A percentile compares a stretch with the other conserved stretches of the same genome.
These are phyloP conservation scores for Sesamia nonagrioides DNA, from an alignment of 1,140 invertebrate genomes.

Conservation along the genomic window DNA sequence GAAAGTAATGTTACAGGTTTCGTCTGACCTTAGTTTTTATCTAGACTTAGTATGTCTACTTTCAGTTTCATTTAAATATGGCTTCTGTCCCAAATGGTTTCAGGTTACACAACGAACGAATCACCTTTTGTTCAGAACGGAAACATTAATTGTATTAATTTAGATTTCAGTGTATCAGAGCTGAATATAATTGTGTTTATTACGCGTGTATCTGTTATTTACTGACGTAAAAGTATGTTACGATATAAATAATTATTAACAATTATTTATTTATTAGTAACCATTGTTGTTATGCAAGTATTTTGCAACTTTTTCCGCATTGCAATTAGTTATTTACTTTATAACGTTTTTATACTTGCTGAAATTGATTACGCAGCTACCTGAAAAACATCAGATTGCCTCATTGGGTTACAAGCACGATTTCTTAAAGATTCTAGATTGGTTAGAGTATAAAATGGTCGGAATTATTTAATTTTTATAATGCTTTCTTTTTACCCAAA, in stretches of 20 bases:
- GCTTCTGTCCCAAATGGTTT: slow-evolving; percentile 10
- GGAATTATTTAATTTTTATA: too few relatives aligned
- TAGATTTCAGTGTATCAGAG: neutral
- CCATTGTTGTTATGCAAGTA: neutral
- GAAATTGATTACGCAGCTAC: too few relatives aligned
- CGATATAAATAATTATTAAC: neutral
- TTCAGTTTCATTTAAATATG: slow-evolving; percentile 25
- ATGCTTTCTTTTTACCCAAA: too few relatives aligned
- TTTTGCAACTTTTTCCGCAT: too few relatives aligned
- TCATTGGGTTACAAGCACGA: too few relatives aligned
- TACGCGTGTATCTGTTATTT: neutral
- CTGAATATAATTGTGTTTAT: slow-evolving; percentile 6
- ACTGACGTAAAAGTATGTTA: neutral
- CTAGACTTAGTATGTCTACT: neutral
- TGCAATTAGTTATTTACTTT: too few relatives aligned
- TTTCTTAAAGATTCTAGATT: too few relatives aligned
- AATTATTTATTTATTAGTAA: neutral
- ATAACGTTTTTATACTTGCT: too few relatives aligned
- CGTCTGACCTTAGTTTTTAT: neutral
- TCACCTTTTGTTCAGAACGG: slow-evolving; percentile 15
- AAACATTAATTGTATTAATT: slow-evolving; percentile 41
- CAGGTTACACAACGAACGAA: slow-evolving; percentile 8
- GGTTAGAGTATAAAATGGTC: too few relatives aligned
- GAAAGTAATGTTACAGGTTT: too few relatives aligned
- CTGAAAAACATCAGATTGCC: too few relatives aligned